These are phyloP conservation scores for Brachionus asplanchnoidis DNA, from an alignment of 1,140 invertebrate genomes.

Conservation along the genomic window DNA sequence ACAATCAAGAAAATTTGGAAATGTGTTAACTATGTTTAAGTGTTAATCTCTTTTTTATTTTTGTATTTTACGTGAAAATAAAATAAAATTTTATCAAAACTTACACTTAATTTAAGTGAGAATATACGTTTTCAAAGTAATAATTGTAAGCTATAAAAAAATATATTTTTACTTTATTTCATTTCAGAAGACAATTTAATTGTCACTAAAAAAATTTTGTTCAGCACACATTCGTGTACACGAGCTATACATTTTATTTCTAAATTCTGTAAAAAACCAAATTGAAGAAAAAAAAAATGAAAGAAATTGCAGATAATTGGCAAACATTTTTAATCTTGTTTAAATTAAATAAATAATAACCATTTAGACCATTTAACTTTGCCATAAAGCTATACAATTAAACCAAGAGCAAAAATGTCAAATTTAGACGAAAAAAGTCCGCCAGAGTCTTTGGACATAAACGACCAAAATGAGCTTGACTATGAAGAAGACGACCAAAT, in stretches of 20 bases:
- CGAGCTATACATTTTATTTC: not conserved
- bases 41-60: too few relatives aligned
- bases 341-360: not conserved
- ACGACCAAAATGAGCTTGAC: constrained; percentile 29
- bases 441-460: not conserved
- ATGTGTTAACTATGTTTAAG: too few relatives aligned
- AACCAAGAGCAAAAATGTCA: not conserved
- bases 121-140: too few relatives aligned
- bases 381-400: not conserved
- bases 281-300: not conserved
- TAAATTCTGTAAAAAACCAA: not conserved
- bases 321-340: not conserved
- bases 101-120: too few relatives aligned
- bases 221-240: not conserved
- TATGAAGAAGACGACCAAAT: constrained; percentile 39
- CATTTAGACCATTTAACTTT: not conserved
- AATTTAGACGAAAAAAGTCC: not conserved
- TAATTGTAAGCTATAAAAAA: too few relatives aligned
- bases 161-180: too few relatives aligned
- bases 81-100: too few relatives aligned
- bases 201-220: too few relatives aligned
- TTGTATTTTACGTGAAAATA: too few relatives aligned
- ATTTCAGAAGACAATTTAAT: too few relatives aligned
- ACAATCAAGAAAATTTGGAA: too few relatives aligned
- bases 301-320: not conserved